Evolutionary conservation across 2,797 vertebrate species (phyloP).

Genomic region (Serranus cabrilla): DNA sequence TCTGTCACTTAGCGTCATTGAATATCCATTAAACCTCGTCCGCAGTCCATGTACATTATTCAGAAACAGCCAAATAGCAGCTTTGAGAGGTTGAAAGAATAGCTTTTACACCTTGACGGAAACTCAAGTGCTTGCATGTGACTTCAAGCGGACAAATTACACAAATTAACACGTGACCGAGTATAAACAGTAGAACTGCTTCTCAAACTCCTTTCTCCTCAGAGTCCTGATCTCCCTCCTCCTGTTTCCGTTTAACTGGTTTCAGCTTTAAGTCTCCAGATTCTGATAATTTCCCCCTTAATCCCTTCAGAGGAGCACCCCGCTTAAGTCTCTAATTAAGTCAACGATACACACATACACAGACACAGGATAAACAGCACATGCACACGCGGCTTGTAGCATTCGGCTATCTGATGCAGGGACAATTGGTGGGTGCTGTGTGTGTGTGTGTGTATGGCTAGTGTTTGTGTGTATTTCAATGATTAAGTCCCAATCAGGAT

Average conservation of each 20-base stretch:
- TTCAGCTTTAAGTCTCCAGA: constrained; percentile 76
- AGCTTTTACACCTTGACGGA: constrained; percentile 39
- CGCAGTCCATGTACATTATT: constrained; percentile 17
- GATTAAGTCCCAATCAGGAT: constrained; percentile 78
- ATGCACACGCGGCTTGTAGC: constrained; percentile 37
- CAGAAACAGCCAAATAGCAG: constrained; percentile 25
- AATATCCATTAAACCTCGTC: constrained; percentile 35
- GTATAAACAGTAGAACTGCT: constrained; percentile 33
- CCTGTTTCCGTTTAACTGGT: constrained; percentile 76
- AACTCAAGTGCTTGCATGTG: constrained; percentile 19
- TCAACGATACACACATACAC: constrained; percentile 61
- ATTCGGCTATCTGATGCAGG: constrained; percentile 48
- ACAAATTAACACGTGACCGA: constrained; percentile 47
- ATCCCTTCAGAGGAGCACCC: constrained; percentile 76
- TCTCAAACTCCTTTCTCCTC: constrained; percentile 46
- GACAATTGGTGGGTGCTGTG: constrained; percentile 45
- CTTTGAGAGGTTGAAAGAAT: constrained; percentile 38
- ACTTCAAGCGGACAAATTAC: constrained; percentile 48
- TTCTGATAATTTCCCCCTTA: constrained; percentile 77
- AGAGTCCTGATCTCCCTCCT: constrained; percentile 57
- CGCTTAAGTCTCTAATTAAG: constrained; percentile 80
- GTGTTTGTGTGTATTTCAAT: constrained; percentile 58
- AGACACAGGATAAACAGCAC: constrained; percentile 38
- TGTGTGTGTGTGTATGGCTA: constrained; percentile 10
- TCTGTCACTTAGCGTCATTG: constrained; percentile 26